Percentiles rank a stretch among this genome's conserved stretches.
Evolutionary conservation across 1,140 invertebrate genomes (phyloP).

Genomic region (Steinernema khuongi): DNA sequence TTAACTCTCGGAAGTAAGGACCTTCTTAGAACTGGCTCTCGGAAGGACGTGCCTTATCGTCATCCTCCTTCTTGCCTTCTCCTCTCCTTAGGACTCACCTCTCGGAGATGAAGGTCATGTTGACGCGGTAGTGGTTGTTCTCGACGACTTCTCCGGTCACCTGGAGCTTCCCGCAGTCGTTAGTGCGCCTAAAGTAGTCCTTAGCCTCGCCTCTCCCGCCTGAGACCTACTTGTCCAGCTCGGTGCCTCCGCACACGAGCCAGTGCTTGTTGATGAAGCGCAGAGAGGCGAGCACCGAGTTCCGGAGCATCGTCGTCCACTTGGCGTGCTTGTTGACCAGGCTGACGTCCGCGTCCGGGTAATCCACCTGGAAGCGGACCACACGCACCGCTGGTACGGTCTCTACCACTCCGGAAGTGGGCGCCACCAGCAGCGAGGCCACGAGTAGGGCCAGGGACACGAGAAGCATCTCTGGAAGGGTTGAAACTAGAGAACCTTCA

Average conservation of each 20-base stretch:
- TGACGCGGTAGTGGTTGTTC: constrained; percentile 49
- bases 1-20: not conserved
- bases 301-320: constrained; percentile 51
- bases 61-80: too few species aligned
- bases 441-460: not conserved
- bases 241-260: constrained; percentile 48
- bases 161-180: constrained; percentile 56
- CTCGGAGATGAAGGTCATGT: constrained; percentile 56
- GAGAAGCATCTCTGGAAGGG: not conserved
- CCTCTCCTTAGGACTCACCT: constrained; percentile 34
- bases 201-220: not conserved
- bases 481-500: too few species aligned
- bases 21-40: not conserved
- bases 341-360: not conserved
- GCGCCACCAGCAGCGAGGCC: not conserved
- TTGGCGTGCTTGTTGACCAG: constrained; percentile 24
- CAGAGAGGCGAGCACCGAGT: constrained; percentile 55
- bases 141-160: constrained; percentile 54
- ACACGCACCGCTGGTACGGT: not conserved
- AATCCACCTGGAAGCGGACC: constrained; percentile 5
- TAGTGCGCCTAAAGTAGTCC: constrained; percentile 4
- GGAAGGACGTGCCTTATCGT: not conserved
- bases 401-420: not conserved
- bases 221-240: constrained; percentile 25
- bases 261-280: constrained; percentile 58